Percentiles rank a stretch among this genome's conserved stretches.
Conservation (phyloP, 2,113 vertebrate species). For the Pseudorasbora parva region DNA sequence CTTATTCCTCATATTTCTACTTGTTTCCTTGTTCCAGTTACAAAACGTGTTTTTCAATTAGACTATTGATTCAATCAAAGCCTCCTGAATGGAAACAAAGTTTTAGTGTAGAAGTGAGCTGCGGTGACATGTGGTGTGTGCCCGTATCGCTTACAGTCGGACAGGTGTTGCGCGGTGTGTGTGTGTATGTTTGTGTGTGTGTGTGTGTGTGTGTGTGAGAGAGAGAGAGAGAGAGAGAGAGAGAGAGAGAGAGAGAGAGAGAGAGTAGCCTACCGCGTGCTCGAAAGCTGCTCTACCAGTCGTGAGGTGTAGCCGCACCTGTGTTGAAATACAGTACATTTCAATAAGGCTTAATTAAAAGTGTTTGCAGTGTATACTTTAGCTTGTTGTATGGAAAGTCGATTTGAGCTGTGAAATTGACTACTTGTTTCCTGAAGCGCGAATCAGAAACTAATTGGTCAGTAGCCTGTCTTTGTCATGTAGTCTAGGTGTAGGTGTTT, state of each 20-base stretch:
- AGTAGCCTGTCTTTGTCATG: conserved; percentile 7
- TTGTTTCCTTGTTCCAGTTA: conserved; percentile 15
- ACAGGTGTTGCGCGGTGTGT: conserved; percentile 39
- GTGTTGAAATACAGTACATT: conserved; percentile 17
- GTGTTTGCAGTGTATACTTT: neutral
- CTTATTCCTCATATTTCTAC: neutral
- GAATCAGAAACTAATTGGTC: neutral
- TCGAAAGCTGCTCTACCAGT: conserved; percentile 8
- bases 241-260: no score
- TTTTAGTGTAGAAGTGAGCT: conserved; percentile 5
- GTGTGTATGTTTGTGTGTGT: neutral
- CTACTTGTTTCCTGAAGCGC: neutral
- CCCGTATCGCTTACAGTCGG: conserved; percentile 27
- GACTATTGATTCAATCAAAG: conserved; percentile 26
- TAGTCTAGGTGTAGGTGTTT: neutral
- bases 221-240: neutral
- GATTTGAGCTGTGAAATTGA: neutral
- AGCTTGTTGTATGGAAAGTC: neutral
- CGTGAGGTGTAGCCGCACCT: conserved; percentile 18
- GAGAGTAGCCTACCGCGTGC: conserved; percentile 15
- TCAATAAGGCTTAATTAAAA: neutral
- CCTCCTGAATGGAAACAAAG: conserved; percentile 15
- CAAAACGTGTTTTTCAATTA: neutral
- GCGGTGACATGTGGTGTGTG: conserved; percentile 39
- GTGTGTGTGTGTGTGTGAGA: neutral